Evolutionary conservation across 2,797 vertebrate species (phyloP).

Genomic region (Agapornis canus): DNA sequence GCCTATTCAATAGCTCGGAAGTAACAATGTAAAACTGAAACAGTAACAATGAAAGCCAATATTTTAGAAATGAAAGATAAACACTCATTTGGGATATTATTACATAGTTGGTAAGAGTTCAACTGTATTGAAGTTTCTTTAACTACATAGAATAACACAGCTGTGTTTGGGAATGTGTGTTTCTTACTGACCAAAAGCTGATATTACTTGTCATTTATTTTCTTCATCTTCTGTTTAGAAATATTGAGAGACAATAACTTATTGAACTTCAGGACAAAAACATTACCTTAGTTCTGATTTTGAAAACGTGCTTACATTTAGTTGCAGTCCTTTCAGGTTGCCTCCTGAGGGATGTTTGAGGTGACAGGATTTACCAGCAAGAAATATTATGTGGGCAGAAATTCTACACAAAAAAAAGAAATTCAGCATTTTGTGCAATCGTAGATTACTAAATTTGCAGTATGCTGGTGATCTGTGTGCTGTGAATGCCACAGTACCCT

Average conservation of each 20-base stretch:
- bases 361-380: not conserved
- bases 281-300: not conserved
- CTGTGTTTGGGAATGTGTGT: not conserved
- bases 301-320: not conserved
- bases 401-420: not conserved
- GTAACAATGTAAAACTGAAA: not conserved
- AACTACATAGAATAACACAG: not conserved
- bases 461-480: not conserved
- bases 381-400: not conserved
- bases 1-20: not conserved
- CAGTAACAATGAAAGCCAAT: not conserved
- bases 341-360: not conserved
- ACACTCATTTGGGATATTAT: not conserved
- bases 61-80: slow-evolving; percentile 20
- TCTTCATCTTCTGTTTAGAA: not conserved
- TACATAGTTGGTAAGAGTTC: not conserved
- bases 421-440: not conserved
- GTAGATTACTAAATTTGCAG: not conserved
- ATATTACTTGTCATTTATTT: not conserved
- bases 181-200: not conserved
- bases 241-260: not conserved
- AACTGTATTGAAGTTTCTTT: not conserved
- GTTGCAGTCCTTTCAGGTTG: not conserved
- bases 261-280: not conserved
- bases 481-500: not conserved